These are phyloP conservation scores for Rhynchopsitta pachyrhyncha DNA, from an alignment of 2,113 vertebrate genomes.

Conservation along the genomic window DNA sequence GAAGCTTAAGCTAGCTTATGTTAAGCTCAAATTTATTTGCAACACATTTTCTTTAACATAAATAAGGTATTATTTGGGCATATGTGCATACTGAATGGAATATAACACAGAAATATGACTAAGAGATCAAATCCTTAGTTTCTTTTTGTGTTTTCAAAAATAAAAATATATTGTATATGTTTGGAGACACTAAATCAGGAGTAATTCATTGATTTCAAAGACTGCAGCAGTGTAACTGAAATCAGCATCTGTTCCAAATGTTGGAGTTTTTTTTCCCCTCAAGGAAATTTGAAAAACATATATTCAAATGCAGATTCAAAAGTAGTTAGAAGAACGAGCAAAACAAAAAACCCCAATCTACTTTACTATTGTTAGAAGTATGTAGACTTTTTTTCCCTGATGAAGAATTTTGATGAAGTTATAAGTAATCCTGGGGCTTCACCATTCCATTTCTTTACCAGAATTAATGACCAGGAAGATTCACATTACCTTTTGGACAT, in stretches of 20 bases:
- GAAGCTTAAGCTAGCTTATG: not conserved
- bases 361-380: not conserved
- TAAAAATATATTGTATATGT: not conserved
- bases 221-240: not conserved
- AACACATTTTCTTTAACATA: not conserved
- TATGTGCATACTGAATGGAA: not conserved
- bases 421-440: not conserved
- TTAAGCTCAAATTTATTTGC: not conserved
- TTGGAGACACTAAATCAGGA: not conserved
- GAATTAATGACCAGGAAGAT: not conserved
- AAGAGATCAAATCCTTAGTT: not conserved
- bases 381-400: not conserved
- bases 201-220: not conserved
- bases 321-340: not conserved
- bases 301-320: not conserved
- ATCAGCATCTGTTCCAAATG: not conserved
- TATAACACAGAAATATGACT: not conserved
- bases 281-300: not conserved
- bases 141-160: not conserved
- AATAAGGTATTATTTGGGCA: not conserved
- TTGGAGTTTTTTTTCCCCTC: accelerated
- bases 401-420: not conserved
- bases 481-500: not conserved
- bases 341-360: not conserved
- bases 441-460: not conserved